A percentile compares a stretch with the other conserved stretches of the same genome.
These are phyloP conservation scores for Maniola hyperantus DNA, from an alignment of 2,888 invertebrate genomes.

Conservation along the genomic window DNA sequence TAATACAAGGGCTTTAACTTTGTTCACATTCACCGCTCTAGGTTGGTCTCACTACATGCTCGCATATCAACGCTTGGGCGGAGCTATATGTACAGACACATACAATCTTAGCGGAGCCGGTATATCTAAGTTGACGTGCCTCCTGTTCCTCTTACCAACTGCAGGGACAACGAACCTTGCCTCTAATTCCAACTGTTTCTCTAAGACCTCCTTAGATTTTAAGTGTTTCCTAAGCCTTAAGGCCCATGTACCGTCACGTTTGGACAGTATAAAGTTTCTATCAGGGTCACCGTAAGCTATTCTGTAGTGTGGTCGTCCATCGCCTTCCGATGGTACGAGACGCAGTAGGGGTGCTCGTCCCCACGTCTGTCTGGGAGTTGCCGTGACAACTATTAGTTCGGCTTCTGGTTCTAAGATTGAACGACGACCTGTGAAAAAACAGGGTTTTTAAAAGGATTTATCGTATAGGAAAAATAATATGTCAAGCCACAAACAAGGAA, in stretches of 20 bases:
- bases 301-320: slow-evolving; percentile 67
- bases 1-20: no score
- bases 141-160: slow-evolving; percentile 43
- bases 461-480: no score
- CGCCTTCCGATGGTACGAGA: slow-evolving; percentile 63
- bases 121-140: slow-evolving; percentile 44
- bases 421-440: slow-evolving; percentile 59
- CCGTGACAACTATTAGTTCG: slow-evolving; percentile 63
- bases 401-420: slow-evolving; percentile 67
- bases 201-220: slow-evolving; percentile 48
- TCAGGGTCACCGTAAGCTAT: slow-evolving; percentile 64
- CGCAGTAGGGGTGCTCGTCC: slow-evolving; percentile 67
- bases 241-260: slow-evolving; percentile 70
- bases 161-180: slow-evolving; percentile 65
- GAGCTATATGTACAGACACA: slow-evolving; percentile 64
- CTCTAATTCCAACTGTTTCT: slow-evolving; percentile 68
- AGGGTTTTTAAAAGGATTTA: background rate
- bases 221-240: slow-evolving; percentile 62
- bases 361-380: slow-evolving; percentile 65
- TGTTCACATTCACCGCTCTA: slow-evolving; percentile 3
- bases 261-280: slow-evolving; percentile 61
- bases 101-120: slow-evolving; percentile 69
- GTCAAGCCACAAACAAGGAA: no score
- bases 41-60: slow-evolving; percentile 26
- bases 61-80: slow-evolving; percentile 46